phyloP scores from a whole-genome alignment of 2,888 invertebrate genomes.

The Microctonus aethiopoides region DNA sequence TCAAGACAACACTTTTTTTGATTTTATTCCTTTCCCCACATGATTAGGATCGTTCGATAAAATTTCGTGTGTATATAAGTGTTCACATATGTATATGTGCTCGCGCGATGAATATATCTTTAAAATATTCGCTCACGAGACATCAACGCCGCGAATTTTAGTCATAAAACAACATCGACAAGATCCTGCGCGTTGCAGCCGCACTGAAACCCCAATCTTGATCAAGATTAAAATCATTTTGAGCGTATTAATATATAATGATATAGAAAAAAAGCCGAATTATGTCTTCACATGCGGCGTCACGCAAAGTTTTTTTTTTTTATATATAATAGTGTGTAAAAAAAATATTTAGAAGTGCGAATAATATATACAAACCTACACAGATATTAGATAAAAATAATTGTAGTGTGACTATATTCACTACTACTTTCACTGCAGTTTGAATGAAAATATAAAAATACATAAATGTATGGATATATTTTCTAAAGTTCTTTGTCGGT shows the following conservation, averaged over 20 bases:
- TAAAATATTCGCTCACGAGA: background rate
- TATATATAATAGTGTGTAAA: background rate
- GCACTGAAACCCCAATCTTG: background rate
- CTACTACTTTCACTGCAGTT: slow-evolving; percentile 33
- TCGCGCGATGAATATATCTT: slow-evolving; percentile 7
- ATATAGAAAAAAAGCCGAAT: slow-evolving; percentile 17
- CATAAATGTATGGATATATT: background rate
- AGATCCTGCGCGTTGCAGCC: background rate
- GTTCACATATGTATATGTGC: background rate
- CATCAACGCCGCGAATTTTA: background rate
- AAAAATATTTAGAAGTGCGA: background rate
- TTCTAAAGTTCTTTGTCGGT: slow-evolving; percentile 52
- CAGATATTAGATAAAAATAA: background rate
- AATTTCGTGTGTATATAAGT: slow-evolving; percentile 9
- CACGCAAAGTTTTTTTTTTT: slow-evolving; percentile 11
- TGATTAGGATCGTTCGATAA: slow-evolving; percentile 17
- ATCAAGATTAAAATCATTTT: slow-evolving; percentile 9
- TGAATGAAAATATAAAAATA: no score
- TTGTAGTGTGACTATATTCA: background rate
- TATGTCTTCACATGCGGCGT: slow-evolving; percentile 15
- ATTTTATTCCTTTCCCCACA: background rate
- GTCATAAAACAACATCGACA: slow-evolving; percentile 8
- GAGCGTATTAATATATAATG: slow-evolving; percentile 2
- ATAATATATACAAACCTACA: background rate
- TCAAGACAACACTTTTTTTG: background rate